These are phyloP conservation scores for Echiichthys vipera DNA, from an alignment of 2,797 vertebrate genomes.

Conservation along the genomic window DNA sequence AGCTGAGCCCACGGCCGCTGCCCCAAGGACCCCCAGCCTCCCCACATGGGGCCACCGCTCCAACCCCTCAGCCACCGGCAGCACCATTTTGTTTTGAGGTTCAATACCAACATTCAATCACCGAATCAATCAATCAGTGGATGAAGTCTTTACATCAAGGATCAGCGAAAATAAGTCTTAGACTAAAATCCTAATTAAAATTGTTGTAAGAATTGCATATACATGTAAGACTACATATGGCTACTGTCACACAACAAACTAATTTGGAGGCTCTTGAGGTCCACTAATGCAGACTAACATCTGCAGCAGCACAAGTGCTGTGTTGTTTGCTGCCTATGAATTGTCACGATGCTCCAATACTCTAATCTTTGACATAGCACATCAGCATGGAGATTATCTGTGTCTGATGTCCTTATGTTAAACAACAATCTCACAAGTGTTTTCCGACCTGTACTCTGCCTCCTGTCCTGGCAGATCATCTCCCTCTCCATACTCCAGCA, in stretches of 20 bases:
- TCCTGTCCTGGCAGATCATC: constrained; percentile 31
- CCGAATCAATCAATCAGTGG: background rate
- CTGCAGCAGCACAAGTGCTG: background rate
- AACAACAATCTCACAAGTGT: constrained; percentile 33
- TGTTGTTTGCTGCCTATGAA: background rate
- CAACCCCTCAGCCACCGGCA: no score
- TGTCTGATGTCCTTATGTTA: constrained; percentile 47
- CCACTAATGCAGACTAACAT: constrained; percentile 10
- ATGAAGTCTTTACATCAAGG: background rate
- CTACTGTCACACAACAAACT: background rate
- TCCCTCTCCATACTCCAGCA: background rate
- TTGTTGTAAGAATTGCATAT: background rate
- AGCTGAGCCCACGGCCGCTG: no score
- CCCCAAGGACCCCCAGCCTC: no score
- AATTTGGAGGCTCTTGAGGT: background rate
- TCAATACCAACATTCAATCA: background rate
- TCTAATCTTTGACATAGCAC: constrained; percentile 34
- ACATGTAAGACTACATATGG: background rate
- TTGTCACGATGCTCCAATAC: background rate
- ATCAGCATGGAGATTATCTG: constrained; percentile 48
- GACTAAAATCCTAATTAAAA: background rate
- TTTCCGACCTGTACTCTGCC: constrained; percentile 21
- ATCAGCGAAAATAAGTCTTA: background rate
- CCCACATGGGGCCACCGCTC: no score
- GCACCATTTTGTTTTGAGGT: no score